Evolutionary conservation across 2,113 vertebrate species (phyloP).

Genomic region (Passer domesticus): DNA sequence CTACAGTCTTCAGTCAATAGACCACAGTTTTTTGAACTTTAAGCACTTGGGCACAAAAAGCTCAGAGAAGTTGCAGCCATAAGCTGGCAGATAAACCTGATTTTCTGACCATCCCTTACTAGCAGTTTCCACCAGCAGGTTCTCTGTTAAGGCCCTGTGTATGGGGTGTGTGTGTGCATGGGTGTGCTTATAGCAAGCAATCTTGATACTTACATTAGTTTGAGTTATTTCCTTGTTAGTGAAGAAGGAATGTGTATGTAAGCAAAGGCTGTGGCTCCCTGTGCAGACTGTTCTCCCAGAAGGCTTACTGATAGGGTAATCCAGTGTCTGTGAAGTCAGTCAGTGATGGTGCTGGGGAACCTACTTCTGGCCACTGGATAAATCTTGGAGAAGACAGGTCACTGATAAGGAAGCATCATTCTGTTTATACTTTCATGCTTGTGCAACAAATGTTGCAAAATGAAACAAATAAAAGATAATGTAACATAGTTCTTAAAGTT

Average conservation of each 20-base stretch:
- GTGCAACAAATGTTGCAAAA: not conserved
- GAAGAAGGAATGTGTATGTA: not conserved
- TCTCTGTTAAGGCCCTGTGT: not conserved
- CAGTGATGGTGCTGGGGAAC: not conserved
- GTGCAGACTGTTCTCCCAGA: not conserved
- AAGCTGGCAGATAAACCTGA: not conserved
- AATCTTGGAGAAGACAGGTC: not conserved
- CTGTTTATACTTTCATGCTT: not conserved
- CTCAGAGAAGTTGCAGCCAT: not conserved
- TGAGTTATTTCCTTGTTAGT: not conserved
- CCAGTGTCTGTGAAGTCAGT: not conserved
- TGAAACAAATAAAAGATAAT: conserved; percentile 17
- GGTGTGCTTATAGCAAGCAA: not conserved
- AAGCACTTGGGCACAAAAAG: not conserved
- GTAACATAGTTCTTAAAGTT: not conserved
- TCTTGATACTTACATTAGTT: not conserved
- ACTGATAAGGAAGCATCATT: not conserved
- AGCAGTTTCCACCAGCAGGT: not conserved
- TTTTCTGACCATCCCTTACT: not conserved
- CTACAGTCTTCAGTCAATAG: not conserved
- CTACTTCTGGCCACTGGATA: not conserved
- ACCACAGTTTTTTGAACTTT: not conserved
- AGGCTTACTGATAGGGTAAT: not conserved
- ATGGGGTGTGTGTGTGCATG: too few species aligned
- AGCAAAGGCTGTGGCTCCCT: not conserved